A percentile compares a stretch with the other conserved stretches of the same genome.
These are phyloP conservation scores for Amazona guildingii DNA, from an alignment of 2,113 vertebrate species.

Conservation along the genomic window DNA sequence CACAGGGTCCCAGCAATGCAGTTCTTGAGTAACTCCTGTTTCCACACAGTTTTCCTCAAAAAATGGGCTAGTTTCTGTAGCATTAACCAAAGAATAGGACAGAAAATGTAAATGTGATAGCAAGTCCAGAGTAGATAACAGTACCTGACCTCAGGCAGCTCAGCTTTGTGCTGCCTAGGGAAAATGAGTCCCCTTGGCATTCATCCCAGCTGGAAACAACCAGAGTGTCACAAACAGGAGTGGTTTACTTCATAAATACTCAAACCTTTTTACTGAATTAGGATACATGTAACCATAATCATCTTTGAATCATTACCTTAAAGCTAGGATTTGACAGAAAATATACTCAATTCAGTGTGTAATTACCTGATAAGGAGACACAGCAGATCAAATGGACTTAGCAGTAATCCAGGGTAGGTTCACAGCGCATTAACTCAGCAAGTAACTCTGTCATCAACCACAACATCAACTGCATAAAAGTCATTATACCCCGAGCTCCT, in stretches of 20 bases:
- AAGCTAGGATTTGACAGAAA: background rate
- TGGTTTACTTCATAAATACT: background rate
- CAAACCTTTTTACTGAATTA: background rate
- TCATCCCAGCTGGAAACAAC: background rate
- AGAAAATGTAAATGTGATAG: background rate
- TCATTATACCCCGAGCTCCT: background rate
- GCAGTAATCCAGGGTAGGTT: background rate
- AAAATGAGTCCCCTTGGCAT: background rate
- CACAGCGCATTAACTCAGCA: background rate
- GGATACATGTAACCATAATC: background rate
- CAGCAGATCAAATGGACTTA: background rate
- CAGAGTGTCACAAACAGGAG: background rate
- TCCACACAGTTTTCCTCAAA: background rate
- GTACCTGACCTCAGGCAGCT: background rate
- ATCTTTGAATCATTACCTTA: slow-evolving; percentile 12
- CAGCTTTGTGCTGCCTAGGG: background rate
- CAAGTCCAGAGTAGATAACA: background rate
- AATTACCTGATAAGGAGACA: slow-evolving; percentile 13
- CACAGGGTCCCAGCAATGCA: background rate
- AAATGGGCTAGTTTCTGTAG: background rate
- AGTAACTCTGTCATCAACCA: background rate
- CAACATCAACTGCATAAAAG: background rate
- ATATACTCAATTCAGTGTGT: background rate
- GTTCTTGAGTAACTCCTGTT: background rate
- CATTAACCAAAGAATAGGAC: background rate